phyloP scores from a whole-genome alignment of 2,113 vertebrate species.

The Guaruba guarouba region DNA sequence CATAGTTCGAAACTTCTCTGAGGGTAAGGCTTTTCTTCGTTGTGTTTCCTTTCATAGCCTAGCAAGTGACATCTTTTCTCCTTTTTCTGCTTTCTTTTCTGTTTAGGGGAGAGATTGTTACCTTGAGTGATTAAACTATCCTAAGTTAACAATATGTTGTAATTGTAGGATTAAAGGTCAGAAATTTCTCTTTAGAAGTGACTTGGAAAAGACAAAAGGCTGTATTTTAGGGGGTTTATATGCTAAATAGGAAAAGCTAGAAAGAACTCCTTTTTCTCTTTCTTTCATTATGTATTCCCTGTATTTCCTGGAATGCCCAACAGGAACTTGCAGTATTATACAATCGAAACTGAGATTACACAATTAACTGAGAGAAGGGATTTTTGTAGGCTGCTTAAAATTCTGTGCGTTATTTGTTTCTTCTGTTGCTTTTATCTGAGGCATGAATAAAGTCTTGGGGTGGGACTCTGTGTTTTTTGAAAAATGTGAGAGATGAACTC shows the following conservation, averaged over 20 bases:
- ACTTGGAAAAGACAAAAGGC: background rate
- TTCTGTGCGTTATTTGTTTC: slow-evolving; percentile 23
- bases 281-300: background rate
- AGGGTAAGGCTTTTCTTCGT: background rate
- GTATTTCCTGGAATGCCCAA: background rate
- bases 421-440: slow-evolving; percentile 18
- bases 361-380: background rate
- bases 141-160: background rate
- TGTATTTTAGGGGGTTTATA: background rate
- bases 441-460: background rate
- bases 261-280: background rate
- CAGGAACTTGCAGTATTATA: background rate
- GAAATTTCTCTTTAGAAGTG: background rate
- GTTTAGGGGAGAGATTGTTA: background rate
- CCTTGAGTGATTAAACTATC: background rate
- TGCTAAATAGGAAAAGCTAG: background rate
- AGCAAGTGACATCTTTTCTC: background rate
- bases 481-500: background rate
- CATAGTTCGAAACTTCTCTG: background rate
- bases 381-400: slow-evolving; percentile 50
- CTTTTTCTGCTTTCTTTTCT: background rate
- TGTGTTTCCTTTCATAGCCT: background rate
- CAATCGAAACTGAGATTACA: background rate
- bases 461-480: background rate
- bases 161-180: background rate